Evolutionary conservation across 2,797 vertebrate genomes (phyloP), one percentile per base, ranked within the genome.

Genomic region (Discoglossus pictus): DNA sequence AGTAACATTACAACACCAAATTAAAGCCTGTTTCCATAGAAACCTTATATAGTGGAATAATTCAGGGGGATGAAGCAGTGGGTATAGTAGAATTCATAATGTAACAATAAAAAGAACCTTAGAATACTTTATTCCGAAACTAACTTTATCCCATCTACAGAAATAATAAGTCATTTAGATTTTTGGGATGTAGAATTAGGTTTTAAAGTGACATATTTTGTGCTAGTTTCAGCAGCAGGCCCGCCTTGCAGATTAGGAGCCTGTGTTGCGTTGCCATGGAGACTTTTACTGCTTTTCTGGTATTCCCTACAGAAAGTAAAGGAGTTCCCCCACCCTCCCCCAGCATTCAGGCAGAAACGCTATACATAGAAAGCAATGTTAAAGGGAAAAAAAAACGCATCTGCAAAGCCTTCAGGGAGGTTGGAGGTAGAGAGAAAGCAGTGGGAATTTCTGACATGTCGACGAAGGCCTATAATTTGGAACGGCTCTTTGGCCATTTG

Each of bases 261-360:
- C 87, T 82, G 82, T 87, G 87, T 84, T 65, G 87, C 15, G 93
- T 97, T 96, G 83, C 90, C 91, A 93, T 92, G 91, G 94, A 86
- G 90, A 97, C 83, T 80, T 74, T 82, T 73, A 74, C 89, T 89
- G 90, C 86, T 84, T 87, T 86, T 82, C 90, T 90, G 85, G 86
- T 91, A 88, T 91, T 93, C 89, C 91, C 87, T 84, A 58, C 82
- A 83, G 87, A 91, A 90, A 88, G 82, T 79, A 76, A 74, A 79
- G 78, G 81, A 73, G 78, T 65, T 71, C 74, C 79, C 77, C 74
- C 82, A 66, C 50, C 15, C 61, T 68, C 58, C 60, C 78, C 75
- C 58, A 54, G 35, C 50, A 66, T 71, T 71, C 83, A 84, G 80
- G 85, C 80, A 81, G 83, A 76, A 76, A 74, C 75, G 74, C 83